Evolutionary conservation across 2,888 invertebrate genomes (phyloP).

Genomic region (Anthrax anthrax): DNA sequence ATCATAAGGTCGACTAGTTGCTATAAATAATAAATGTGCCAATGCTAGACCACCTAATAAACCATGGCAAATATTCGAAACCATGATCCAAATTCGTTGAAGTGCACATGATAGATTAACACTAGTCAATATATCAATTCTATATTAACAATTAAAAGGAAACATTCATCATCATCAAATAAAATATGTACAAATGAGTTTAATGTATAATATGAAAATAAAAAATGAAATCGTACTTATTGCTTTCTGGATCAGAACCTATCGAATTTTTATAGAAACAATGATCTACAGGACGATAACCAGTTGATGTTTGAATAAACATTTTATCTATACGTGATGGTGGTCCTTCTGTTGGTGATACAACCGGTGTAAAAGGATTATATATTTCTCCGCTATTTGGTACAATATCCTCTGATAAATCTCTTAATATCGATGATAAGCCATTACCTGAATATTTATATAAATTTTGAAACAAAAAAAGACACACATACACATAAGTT

Average conservation of each 20-base stretch:
- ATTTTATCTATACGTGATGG: conserved; percentile 34
- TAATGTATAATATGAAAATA: no score
- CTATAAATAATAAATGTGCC: conserved; percentile 33
- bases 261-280: conserved; percentile 33
- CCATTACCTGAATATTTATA: conserved; percentile 22
- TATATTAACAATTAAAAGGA: conserved; percentile 12
- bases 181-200: not conserved
- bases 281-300: conserved; percentile 35
- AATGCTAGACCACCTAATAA: conserved; percentile 39
- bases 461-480: no score
- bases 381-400: conserved; percentile 34
- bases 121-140: conserved; percentile 26
- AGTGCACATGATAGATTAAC: conserved; percentile 33
- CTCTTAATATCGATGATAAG: conserved; percentile 31
- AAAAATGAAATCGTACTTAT: conserved; percentile 13
- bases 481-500: not conserved
- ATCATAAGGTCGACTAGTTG: conserved; percentile 31
- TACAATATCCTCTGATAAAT: conserved; percentile 34
- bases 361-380: conserved; percentile 36
- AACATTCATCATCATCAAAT: not conserved
- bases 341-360: conserved; percentile 33
- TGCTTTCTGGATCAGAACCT: conserved; percentile 19
- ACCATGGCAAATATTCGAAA: conserved; percentile 42
- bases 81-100: conserved; percentile 40
- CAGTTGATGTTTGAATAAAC: conserved; percentile 36